phyloP scores from a whole-genome alignment of 2,888 invertebrate genomes.

The Ormyrus thymus region DNA sequence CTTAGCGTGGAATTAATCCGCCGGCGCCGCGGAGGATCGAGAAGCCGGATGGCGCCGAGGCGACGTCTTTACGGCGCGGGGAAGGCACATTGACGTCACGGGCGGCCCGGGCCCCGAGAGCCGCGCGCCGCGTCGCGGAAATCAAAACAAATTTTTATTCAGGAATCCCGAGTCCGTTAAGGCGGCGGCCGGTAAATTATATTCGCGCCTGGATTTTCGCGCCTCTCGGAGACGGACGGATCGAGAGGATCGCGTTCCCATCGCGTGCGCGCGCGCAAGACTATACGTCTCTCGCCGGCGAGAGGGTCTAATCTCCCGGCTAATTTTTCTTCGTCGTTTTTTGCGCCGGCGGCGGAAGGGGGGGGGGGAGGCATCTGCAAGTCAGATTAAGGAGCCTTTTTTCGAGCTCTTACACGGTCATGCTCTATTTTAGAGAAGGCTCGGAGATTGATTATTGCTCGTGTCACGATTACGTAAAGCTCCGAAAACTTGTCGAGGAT shows the following conservation, averaged over 20 bases:
- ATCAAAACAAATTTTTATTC: constrained; percentile 65
- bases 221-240: neutral
- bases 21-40: neutral
- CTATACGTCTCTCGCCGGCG: no score
- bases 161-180: constrained; percentile 63
- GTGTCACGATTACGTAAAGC: constrained; percentile 19
- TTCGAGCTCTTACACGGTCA: constrained; percentile 4
- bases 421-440: constrained; percentile 29
- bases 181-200: constrained; percentile 62
- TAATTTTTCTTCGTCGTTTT: no score
- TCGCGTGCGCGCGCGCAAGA: neutral
- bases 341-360: neutral
- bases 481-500: neutral
- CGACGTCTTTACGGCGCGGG: constrained; percentile 62
- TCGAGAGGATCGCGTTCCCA: neutral
- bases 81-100: no score
- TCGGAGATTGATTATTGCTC: neutral
- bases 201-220: constrained; percentile 43
- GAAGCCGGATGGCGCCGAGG: constrained; percentile 61
- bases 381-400: constrained; percentile 25
- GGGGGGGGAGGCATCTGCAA: neutral
- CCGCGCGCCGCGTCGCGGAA: constrained; percentile 52
- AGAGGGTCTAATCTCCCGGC: neutral
- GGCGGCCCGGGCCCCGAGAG: constrained; percentile 46
- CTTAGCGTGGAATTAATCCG: constrained; percentile 52